A percentile compares a stretch with the other conserved stretches of the same genome.
Evolutionary conservation across 2,113 vertebrate genomes (phyloP).

Genomic region (Pelodiscus sinensis): DNA sequence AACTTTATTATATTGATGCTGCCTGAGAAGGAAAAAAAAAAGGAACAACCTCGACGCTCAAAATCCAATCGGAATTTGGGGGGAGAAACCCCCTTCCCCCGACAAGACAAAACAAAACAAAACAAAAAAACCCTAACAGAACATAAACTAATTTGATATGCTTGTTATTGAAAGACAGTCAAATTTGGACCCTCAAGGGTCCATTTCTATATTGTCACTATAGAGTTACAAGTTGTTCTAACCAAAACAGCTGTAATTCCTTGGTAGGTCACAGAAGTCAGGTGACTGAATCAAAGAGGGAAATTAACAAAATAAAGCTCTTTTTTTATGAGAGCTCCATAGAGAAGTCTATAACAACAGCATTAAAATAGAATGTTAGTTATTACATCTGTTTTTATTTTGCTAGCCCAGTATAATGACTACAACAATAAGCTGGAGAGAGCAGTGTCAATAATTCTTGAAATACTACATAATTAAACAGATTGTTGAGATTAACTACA

Average conservation of each 20-base stretch:
- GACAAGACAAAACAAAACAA: accelerated
- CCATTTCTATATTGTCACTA: background rate
- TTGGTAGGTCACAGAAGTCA: background rate
- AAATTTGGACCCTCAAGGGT: background rate
- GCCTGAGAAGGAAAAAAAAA: background rate
- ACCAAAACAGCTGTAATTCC: background rate
- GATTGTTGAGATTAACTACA: background rate
- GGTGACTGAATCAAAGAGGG: background rate
- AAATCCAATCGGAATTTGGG: background rate
- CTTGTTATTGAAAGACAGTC: background rate
- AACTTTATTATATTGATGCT: background rate
- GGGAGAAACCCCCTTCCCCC: too few species aligned
- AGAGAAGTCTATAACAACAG: background rate
- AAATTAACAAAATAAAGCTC: background rate
- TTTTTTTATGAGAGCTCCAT: background rate
- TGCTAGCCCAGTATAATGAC: background rate
- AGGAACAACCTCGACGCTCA: background rate
- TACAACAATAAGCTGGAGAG: background rate
- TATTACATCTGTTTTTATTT: background rate
- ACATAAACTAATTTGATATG: background rate
- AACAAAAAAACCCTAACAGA: background rate
- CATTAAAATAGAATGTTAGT: background rate
- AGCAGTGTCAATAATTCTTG: background rate
- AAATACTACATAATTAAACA: background rate
- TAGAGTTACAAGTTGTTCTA: background rate